A percentile compares a stretch with the other conserved stretches of the same genome.
phyloP scores from a whole-genome alignment of 2,888 invertebrate genomes.

The Aproaerema taeniolella region DNA sequence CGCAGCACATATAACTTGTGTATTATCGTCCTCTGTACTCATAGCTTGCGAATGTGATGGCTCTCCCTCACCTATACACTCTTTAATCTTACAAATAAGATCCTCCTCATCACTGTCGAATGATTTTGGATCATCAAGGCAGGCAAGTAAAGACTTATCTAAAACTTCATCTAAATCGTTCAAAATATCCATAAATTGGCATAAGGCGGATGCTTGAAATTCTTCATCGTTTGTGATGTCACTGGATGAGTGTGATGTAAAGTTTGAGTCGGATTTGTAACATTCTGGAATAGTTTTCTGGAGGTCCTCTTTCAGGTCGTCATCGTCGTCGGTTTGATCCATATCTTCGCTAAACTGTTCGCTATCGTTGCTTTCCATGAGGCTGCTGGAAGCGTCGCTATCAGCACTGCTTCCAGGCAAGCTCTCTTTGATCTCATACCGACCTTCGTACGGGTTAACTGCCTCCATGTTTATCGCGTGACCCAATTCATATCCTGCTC shows the following conservation, averaged over 20 bases:
- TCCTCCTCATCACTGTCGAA: slow-evolving; percentile 67
- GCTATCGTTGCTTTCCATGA: slow-evolving; percentile 50
- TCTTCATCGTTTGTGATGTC: slow-evolving; percentile 67
- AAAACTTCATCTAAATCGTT: slow-evolving; percentile 78
- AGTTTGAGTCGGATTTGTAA: slow-evolving; percentile 66
- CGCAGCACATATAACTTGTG: slow-evolving; percentile 50
- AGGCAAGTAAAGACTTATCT: slow-evolving; percentile 70
- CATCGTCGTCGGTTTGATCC: slow-evolving; percentile 55
- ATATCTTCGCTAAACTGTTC: slow-evolving; percentile 45
- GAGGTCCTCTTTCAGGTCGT: slow-evolving; percentile 60
- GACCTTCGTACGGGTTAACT: slow-evolving; percentile 57
- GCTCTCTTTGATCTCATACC: slow-evolving; percentile 55
- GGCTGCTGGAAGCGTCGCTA: slow-evolving; percentile 54
- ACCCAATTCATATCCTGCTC: slow-evolving; percentile 63
- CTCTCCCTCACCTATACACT: slow-evolving; percentile 41
- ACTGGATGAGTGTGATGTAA: slow-evolving; percentile 57
- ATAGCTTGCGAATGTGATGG: slow-evolving; percentile 41
- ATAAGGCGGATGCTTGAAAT: slow-evolving; percentile 66
- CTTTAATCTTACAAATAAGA: slow-evolving; percentile 65
- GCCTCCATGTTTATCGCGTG: slow-evolving; percentile 71
- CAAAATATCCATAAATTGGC: slow-evolving; percentile 75
- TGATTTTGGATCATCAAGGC: slow-evolving; percentile 55
- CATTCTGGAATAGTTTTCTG: slow-evolving; percentile 67
- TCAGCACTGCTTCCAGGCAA: slow-evolving; percentile 53
- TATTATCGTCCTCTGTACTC: slow-evolving; percentile 56